Evolutionary conservation across 1,140 invertebrate species (phyloP).

Genomic region (Cepaea nemoralis): DNA sequence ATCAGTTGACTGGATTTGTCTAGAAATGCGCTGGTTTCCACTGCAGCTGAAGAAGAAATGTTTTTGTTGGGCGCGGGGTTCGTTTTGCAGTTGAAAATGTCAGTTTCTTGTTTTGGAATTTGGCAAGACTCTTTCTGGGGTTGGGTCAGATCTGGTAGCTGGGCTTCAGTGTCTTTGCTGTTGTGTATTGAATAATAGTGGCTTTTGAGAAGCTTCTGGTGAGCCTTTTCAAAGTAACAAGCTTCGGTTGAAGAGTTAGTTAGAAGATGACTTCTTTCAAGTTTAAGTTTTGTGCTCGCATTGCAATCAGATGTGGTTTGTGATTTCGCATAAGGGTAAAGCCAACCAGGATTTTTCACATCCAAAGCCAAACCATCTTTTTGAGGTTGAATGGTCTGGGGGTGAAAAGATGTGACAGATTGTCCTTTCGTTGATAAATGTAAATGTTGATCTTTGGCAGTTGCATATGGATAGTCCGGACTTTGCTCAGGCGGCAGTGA

Average conservation of each 20-base stretch:
- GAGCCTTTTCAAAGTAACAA: slow-evolving; percentile 12
- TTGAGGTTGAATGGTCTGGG: neutral
- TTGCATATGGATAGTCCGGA: neutral
- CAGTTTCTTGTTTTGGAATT: neutral
- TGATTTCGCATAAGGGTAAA: neutral
- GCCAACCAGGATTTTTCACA: neutral
- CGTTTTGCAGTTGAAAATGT: neutral
- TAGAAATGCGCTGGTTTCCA: neutral
- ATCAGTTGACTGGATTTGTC: neutral
- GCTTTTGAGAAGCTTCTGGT: neutral
- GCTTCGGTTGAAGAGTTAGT: neutral
- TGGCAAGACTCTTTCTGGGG: neutral
- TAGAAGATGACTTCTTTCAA: neutral
- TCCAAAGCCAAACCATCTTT: neutral
- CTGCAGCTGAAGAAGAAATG: neutral
- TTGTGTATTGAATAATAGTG: neutral
- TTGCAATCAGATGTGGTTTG: neutral
- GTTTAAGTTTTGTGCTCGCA: neutral
- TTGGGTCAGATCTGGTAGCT: neutral
- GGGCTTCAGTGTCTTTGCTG: neutral
- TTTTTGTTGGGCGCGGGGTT: neutral
- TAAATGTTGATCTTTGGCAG: neutral
- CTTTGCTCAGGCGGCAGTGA: neutral
- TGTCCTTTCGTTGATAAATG: neutral
- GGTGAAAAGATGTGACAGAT: neutral